These are phyloP conservation scores for Ophion costatus DNA, from an alignment of 2,888 invertebrate species.

Conservation along the genomic window DNA sequence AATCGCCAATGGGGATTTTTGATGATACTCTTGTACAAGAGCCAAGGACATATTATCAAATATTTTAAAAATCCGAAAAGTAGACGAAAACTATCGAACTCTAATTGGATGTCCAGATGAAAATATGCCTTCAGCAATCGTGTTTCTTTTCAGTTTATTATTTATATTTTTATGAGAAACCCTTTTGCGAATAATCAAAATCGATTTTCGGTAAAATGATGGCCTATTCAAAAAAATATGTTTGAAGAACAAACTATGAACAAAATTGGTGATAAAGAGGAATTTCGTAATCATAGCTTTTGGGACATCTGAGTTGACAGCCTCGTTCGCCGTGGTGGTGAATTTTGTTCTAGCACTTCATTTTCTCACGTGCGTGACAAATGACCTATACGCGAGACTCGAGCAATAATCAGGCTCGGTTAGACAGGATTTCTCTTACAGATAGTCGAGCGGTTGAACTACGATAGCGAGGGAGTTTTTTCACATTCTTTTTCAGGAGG, in stretches of 20 bases:
- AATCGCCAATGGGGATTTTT: not conserved
- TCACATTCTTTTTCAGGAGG: slow-evolving; percentile 9
- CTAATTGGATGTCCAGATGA: no score
- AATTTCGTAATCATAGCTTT: slow-evolving; percentile 56
- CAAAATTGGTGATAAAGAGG: slow-evolving; percentile 24
- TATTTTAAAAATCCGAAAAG: not conserved
- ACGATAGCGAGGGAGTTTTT: slow-evolving; percentile 12
- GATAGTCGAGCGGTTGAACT: slow-evolving; percentile 11
- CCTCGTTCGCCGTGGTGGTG: slow-evolving; percentile 17
- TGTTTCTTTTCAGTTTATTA: no score
- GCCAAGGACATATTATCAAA: not conserved
- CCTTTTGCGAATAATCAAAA: no score
- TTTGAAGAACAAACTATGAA: not conserved
- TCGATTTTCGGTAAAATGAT: not conserved
- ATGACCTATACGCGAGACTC: slow-evolving; percentile 34
- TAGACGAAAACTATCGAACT: no score
- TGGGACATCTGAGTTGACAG: slow-evolving; percentile 15
- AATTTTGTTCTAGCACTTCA: slow-evolving; percentile 44
- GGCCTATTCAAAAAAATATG: not conserved
- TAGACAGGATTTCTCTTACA: slow-evolving; percentile 47
- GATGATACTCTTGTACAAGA: not conserved
- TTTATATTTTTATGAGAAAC: no score
- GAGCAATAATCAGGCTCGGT: slow-evolving; percentile 33
- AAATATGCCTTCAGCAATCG: no score
- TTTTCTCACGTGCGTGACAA: slow-evolving; percentile 52